Evolutionary conservation across 1,140 invertebrate genomes (phyloP).

Genomic region (Microvelia longipes): DNA sequence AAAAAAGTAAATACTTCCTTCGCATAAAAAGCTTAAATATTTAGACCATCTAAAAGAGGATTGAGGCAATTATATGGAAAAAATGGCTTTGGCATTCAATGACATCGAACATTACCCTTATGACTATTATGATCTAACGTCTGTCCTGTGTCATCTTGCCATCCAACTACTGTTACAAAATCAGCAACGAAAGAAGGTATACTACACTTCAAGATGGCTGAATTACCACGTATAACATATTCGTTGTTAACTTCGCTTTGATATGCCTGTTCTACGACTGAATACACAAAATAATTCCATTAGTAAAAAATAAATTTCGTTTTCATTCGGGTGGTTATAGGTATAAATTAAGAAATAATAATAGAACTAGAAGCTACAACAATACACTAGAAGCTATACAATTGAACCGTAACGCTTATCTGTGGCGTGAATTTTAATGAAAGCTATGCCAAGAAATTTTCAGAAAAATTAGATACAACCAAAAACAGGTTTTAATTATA

Average conservation of each 20-base stretch:
- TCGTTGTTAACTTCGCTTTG: slow-evolving; percentile 79
- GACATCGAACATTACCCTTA: too few relatives aligned
- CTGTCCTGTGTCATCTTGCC: slow-evolving; percentile 62
- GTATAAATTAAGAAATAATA: not conserved
- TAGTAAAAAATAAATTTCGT: not conserved
- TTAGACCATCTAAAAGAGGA: too few relatives aligned
- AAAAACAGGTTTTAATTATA: too few relatives aligned
- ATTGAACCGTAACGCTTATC: too few relatives aligned
- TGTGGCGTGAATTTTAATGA: too few relatives aligned
- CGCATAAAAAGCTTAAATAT: too few relatives aligned
- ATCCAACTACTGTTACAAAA: slow-evolving; percentile 74
- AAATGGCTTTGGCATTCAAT: too few relatives aligned
- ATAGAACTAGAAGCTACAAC: not conserved
- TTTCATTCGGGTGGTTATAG: not conserved
- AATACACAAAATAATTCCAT: slow-evolving; percentile 20
- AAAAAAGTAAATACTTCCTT: too few relatives aligned
- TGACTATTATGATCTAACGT: slow-evolving; percentile 16
- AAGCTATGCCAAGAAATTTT: too few relatives aligned
- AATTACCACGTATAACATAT: slow-evolving; percentile 78
- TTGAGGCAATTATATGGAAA: too few relatives aligned
- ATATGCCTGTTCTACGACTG: slow-evolving; percentile 75
- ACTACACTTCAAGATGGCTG: slow-evolving; percentile 78
- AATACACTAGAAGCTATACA: too few relatives aligned
- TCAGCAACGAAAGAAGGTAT: slow-evolving; percentile 84
- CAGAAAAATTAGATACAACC: too few relatives aligned